Conservation (phyloP, 2,797 vertebrate genomes). For the Neosilurus hyrtlii region DNA sequence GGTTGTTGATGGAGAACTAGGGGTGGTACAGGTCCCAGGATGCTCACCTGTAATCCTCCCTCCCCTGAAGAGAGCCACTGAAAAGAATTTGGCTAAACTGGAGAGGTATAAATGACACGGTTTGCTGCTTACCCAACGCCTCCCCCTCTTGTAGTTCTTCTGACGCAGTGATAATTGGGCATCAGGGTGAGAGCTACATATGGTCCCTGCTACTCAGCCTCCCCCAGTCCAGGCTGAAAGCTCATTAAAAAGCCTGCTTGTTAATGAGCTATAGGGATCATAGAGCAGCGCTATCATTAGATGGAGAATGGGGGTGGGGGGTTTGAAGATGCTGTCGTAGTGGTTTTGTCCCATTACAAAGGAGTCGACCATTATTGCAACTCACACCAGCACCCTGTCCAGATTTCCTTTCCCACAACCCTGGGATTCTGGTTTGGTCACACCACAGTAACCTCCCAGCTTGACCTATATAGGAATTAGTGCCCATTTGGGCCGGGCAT, state of each 20-base stretch:
- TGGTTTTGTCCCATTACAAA: slow-evolving; percentile 73
- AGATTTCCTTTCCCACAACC: slow-evolving; percentile 42
- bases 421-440: slow-evolving; percentile 17
- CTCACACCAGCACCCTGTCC: slow-evolving; percentile 64
- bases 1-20: slow-evolving; percentile 47
- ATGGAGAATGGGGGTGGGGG: slow-evolving; percentile 42
- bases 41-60: slow-evolving; percentile 51
- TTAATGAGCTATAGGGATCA: slow-evolving; percentile 82
- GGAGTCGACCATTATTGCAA: slow-evolving; percentile 73
- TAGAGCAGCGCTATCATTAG: slow-evolving; percentile 74
- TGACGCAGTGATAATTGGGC: slow-evolving; percentile 74
- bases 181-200: slow-evolving; percentile 74
- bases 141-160: slow-evolving; percentile 49
- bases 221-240: slow-evolving; percentile 74
- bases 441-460: background rate
- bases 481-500: background rate
- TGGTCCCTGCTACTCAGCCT: slow-evolving; percentile 67
- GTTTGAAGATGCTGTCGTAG: slow-evolving; percentile 68
- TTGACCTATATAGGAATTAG: slow-evolving; percentile 26
- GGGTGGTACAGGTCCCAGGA: slow-evolving; percentile 44
- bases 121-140: slow-evolving; percentile 51
- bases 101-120: slow-evolving; percentile 40
- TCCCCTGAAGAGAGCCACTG: slow-evolving; percentile 32
- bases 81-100: slow-evolving; percentile 46
- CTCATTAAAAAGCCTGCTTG: slow-evolving; percentile 81